These are phyloP conservation scores for Monochamus alternatus DNA, from an alignment of 2,888 invertebrate species.

Conservation along the genomic window DNA sequence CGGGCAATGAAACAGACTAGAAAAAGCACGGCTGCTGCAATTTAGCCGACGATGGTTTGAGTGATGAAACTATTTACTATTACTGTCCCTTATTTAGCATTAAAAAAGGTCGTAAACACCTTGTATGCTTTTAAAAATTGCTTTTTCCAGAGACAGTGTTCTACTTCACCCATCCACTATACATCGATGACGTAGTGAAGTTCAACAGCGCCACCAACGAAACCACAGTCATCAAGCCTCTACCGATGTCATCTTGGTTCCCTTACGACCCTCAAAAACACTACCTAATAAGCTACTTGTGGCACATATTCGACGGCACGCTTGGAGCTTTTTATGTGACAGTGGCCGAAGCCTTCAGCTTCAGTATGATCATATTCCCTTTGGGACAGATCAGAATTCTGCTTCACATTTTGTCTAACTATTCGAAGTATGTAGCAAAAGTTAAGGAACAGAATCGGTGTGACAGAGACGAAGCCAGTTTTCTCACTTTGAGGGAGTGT, in stretches of 20 bases:
- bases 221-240: constrained; percentile 40
- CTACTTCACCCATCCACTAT: constrained; percentile 48
- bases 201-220: constrained; percentile 35
- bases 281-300: constrained; percentile 45
- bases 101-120: no score
- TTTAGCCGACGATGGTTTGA: no score
- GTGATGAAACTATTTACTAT: no score
- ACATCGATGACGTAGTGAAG: constrained; percentile 32
- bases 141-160: constrained; percentile 40
- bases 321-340: constrained; percentile 46
- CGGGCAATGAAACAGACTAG: no score
- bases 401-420: constrained; percentile 39
- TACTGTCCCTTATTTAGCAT: no score
- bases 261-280: constrained; percentile 47
- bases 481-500: constrained; percentile 39
- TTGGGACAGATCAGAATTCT: constrained; percentile 48
- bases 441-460: neutral
- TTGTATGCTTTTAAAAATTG: no score
- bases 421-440: constrained; percentile 23
- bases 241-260: constrained; percentile 51
- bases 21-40: no score
- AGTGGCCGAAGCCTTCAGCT: constrained; percentile 47
- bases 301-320: constrained; percentile 46
- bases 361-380: constrained; percentile 48
- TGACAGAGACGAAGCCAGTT: constrained; percentile 19